Evolutionary conservation across 1,140 invertebrate species (phyloP).

Genomic region (Zaprionus ghesquierei): DNA sequence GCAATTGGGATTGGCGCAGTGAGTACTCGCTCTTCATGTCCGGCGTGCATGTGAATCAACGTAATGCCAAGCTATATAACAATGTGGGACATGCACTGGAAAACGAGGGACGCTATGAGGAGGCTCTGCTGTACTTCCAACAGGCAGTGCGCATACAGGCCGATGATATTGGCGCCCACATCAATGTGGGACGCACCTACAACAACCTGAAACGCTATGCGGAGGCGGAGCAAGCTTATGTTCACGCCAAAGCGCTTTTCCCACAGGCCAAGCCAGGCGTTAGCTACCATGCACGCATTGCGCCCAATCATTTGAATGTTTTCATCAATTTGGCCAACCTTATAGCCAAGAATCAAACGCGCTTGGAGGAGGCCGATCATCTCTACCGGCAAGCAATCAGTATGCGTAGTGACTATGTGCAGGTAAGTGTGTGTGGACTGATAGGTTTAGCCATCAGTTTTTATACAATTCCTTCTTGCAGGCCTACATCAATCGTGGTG

Average conservation of each 20-base stretch:
- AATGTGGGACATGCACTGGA: conserved; percentile 98
- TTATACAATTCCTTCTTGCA: conserved; percentile 82
- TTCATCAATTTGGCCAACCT: conserved; percentile 97
- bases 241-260: conserved; percentile 93
- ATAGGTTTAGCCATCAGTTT: not conserved
- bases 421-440: conserved; percentile 11
- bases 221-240: conserved; percentile 96
- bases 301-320: conserved; percentile 97
- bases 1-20: conserved; percentile 96
- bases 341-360: conserved; percentile 95
- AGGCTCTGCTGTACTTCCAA: conserved; percentile 95
- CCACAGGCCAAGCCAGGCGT: conserved; percentile 96
- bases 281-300: conserved; percentile 96
- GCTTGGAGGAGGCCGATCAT: conserved; percentile 96
- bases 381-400: conserved; percentile 97
- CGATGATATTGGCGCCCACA: conserved; percentile 97
- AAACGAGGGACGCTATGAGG: conserved; percentile 90
- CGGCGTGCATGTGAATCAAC: conserved; percentile 93
- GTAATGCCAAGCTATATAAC: conserved; percentile 98
- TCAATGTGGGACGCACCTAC: conserved; percentile 97
- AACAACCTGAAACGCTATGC: conserved; percentile 95
- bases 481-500: conserved; percentile 98
- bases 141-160: conserved; percentile 96
- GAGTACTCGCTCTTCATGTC: conserved; percentile 97
- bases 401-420: conserved; percentile 97